phyloP scores from a whole-genome alignment of 2,888 invertebrate species.

The Agriopis leucophaearia region DNA sequence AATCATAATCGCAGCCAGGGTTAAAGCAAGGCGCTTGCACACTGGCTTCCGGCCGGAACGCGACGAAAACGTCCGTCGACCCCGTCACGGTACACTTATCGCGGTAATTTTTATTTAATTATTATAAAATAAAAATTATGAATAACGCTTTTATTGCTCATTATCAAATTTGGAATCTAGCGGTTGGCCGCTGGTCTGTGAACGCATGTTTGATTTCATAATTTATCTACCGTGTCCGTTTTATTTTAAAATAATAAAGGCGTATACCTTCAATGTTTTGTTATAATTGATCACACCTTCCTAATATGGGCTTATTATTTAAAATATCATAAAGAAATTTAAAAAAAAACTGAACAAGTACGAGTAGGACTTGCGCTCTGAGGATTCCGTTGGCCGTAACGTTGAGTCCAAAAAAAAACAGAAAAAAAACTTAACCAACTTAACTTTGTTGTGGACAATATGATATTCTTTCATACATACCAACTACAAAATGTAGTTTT shows the following conservation, averaged over 20 bases:
- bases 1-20: neutral
- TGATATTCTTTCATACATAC: too few relatives aligned
- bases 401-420: too few relatives aligned
- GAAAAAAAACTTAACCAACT: too few relatives aligned
- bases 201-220: constrained; percentile 62
- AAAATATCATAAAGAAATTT: too few relatives aligned
- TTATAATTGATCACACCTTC: too few relatives aligned
- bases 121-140: constrained; percentile 76
- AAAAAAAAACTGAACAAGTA: too few relatives aligned
- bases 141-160: constrained; percentile 70
- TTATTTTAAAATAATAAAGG: constrained; percentile 53
- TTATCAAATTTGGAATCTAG: constrained; percentile 70
- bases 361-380: too few relatives aligned
- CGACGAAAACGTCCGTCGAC: constrained; percentile 69
- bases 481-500: too few relatives aligned
- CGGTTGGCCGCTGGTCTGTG: constrained; percentile 56
- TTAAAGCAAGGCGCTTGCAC: constrained; percentile 22
- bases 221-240: constrained; percentile 77
- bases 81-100: constrained; percentile 79
- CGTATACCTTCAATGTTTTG: neutral
- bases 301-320: too few relatives aligned
- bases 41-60: constrained; percentile 35
- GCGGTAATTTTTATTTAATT: constrained; percentile 66
- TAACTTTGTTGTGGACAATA: too few relatives aligned
- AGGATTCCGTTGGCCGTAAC: too few relatives aligned